Conservation (phyloP, 2,888 invertebrate species). For the Drosophila gaucha region DNA sequence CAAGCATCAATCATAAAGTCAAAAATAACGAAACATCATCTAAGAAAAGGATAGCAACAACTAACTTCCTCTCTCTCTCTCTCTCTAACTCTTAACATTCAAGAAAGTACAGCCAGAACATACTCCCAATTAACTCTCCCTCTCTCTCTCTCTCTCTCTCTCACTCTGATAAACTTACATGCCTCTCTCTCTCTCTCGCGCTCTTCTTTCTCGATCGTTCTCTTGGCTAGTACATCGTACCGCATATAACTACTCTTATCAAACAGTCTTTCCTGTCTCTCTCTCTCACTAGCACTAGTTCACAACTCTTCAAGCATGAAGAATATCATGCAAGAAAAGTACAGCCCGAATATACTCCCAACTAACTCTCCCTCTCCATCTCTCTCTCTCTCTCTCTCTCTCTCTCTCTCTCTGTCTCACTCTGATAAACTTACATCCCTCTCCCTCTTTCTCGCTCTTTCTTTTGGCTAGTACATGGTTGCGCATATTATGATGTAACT, state of each 20-base stretch:
- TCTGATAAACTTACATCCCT: neutral
- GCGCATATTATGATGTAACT: too few relatives aligned
- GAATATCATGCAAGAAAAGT: neutral
- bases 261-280: too few relatives aligned
- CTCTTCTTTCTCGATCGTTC: too few relatives aligned
- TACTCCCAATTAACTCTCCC: neutral
- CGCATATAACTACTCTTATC: too few relatives aligned
- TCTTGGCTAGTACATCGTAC: too few relatives aligned
- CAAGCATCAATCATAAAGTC: constrained; percentile 3
- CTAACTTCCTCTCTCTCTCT: neutral
- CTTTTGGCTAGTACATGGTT: too few relatives aligned
- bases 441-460: neutral
- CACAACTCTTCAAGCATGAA: neutral
- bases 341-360: neutral
- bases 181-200: too few relatives aligned
- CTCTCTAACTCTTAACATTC: neutral
- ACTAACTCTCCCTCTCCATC: neutral
- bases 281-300: neutral
- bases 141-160: neutral
- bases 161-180: too few relatives aligned
- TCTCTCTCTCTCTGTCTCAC: neutral
- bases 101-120: too few relatives aligned
- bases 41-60: neutral
- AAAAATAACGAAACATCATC: neutral
- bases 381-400: neutral